Evolutionary conservation across 1,140 invertebrate species (phyloP).

Genomic region (Drosophila lacteicornis): DNA sequence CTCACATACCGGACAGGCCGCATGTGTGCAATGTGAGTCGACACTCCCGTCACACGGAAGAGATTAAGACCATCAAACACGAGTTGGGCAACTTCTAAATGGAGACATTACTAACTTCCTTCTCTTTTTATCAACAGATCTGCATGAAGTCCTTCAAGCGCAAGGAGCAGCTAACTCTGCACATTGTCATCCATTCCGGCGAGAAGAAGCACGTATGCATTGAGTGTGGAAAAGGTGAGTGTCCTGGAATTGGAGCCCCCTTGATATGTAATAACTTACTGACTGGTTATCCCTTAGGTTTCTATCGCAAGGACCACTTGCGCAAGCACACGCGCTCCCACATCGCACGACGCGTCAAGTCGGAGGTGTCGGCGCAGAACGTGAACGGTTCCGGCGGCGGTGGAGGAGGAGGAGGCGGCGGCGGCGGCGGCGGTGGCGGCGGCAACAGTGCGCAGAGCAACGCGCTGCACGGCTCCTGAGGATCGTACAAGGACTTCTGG

Average conservation of each 20-base stretch:
- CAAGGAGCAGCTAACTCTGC: constrained; percentile 93
- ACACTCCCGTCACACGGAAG: background rate
- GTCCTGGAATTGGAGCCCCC: background rate
- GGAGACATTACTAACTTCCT: background rate
- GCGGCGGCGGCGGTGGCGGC: constrained; percentile 51
- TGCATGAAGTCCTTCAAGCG: constrained; percentile 94
- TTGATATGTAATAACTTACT: constrained; percentile 18
- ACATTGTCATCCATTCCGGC: constrained; percentile 94
- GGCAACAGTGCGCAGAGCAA: constrained; percentile 81
- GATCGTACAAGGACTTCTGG: constrained; percentile 85
- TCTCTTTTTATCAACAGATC: constrained; percentile 84
- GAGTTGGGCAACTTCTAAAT: background rate
- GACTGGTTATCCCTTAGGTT: constrained; percentile 84
- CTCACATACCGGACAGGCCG: constrained; percentile 92
- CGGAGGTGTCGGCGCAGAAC: constrained; percentile 86
- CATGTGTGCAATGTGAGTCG: constrained; percentile 90
- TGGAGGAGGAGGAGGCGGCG: constrained; percentile 50
- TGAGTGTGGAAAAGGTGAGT: constrained; percentile 93
- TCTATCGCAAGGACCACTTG: constrained; percentile 91
- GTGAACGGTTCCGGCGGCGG: constrained; percentile 64
- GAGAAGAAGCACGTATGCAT: constrained; percentile 94
- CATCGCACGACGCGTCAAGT: constrained; percentile 84
- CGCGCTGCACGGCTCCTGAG: constrained; percentile 84
- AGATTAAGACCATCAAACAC: background rate
- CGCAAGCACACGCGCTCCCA: constrained; percentile 88